Percentiles rank a stretch among this genome's conserved stretches.
Conservation (phyloP, 2,797 vertebrate species). For the Leucoraja ocellata region DNA sequence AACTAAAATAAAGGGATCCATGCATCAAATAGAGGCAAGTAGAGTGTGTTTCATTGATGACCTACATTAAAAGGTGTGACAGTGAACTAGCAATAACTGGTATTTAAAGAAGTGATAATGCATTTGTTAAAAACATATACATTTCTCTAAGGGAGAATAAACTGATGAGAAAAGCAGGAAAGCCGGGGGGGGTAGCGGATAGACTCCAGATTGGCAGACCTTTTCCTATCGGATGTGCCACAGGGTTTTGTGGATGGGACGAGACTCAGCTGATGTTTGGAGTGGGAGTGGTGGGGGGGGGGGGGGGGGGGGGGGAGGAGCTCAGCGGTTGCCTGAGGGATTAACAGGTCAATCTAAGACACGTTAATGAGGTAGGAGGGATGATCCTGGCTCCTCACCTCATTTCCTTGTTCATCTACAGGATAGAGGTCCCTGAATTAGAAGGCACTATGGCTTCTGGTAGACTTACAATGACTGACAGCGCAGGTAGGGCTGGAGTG, state of each 20-base stretch:
- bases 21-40: no score
- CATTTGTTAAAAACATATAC: no score
- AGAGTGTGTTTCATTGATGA: no score
- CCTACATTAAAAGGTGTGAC: no score
- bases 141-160: no score
- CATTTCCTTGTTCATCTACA: background rate
- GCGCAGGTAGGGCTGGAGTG: background rate
- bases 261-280: background rate
- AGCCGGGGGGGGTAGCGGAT: background rate
- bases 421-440: background rate
- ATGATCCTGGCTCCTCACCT: background rate
- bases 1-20: no score
- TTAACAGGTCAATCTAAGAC: background rate
- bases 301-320: no score
- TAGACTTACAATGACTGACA: background rate
- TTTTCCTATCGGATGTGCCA: background rate
- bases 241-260: background rate
- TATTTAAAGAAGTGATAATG: no score
- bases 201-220: background rate
- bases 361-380: background rate
- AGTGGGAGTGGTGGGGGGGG: no score
- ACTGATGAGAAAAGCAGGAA: background rate
- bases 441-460: background rate
- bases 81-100: no score
- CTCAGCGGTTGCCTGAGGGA: background rate